Base-by-base conservation (phyloP, 2,888 invertebrate genomes). In the Argyresthia goedartella region DNA sequence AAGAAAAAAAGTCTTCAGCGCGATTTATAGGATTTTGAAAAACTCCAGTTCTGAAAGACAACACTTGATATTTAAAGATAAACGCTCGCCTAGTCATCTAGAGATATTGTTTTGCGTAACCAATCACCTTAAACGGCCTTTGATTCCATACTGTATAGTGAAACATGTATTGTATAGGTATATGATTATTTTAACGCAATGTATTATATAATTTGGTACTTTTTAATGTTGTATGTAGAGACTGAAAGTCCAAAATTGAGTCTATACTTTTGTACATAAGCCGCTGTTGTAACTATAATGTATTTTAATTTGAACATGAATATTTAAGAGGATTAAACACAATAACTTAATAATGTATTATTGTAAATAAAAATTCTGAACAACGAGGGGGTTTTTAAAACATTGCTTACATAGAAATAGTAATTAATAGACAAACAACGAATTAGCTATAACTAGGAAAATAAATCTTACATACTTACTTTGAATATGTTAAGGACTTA, bases 231-330 rank as follows among this genome's bases (percentile, higher is more conserved):
- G 74, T 25, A 25, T 25, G 25, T 84, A 82, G 82, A 85, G 85
- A 85, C 84, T 85, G 84, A 84, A 84, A 85, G 84, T 85, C 84
- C 81, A 80, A 79, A 81, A 80, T 82, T 79, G 82, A 85, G 81
- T 84, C 81, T 85, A 82, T 82, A 82, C 78, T 84, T 82, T 84
- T 86, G 85, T 86, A 86, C 74, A 86, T 69, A 69, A 58, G 78
- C 80, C 81, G 76, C 80, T 77, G 81, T 84, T 85, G 81, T 82
- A 85, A 84, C 72, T 81, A 81, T 75, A 79, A 33, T n/a, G 41
- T 75, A 79, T 65, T 74, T 69, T 81, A 81, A 77, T 73, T 62
- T 71, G 81, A 76, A 73, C 64, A 67, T 73, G 67, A 75, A 71
- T 81, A 81, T 79, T 73, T 81, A 84, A 80, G 76, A 71, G 71